Evolutionary conservation across 1,140 invertebrate genomes (phyloP).

Genomic region (Drosophila miranda): DNA sequence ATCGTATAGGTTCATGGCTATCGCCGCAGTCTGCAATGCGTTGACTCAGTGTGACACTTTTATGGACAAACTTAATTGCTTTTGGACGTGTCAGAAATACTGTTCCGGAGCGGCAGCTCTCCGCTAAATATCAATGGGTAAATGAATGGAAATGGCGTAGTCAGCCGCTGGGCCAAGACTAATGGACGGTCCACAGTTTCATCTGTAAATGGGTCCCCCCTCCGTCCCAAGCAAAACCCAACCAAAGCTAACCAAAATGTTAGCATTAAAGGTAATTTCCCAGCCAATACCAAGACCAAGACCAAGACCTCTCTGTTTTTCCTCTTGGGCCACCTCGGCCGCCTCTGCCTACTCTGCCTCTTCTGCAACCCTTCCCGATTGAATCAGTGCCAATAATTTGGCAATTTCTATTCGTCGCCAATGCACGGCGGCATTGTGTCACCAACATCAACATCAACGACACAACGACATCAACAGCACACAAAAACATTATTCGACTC

Average conservation of each 20-base stretch:
- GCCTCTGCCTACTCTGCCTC: slow-evolving; percentile 3
- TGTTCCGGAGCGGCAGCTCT: slow-evolving; percentile 5
- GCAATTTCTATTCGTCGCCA: slow-evolving; percentile 72
- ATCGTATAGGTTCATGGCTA: slow-evolving; percentile 32
- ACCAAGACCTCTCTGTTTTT: no score
- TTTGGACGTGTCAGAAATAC: slow-evolving; percentile 61
- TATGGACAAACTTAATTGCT: slow-evolving; percentile 75
- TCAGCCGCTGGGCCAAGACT: slow-evolving; percentile 28
- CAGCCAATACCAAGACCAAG: background rate
- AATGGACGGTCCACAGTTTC: slow-evolving; percentile 10
- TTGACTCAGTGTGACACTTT: slow-evolving; percentile 64
- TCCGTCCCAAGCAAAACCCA: background rate
- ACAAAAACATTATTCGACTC: slow-evolving; percentile 59
- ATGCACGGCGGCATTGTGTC: slow-evolving; percentile 57
- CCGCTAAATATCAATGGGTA: no score
- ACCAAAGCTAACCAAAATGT: slow-evolving; percentile 25
- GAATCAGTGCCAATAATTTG: slow-evolving; percentile 78
- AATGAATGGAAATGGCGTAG: background rate
- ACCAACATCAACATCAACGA: slow-evolving; percentile 32
- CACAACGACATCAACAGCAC: slow-evolving; percentile 28
- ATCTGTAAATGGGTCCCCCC: background rate
- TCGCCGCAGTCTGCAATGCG: slow-evolving; percentile 40
- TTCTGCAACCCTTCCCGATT: slow-evolving; percentile 58
- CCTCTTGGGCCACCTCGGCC: no score
- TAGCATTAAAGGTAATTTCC: slow-evolving; percentile 43